phyloP scores from a whole-genome alignment of 2,797 vertebrate species.

The Amblyraja radiata region DNA sequence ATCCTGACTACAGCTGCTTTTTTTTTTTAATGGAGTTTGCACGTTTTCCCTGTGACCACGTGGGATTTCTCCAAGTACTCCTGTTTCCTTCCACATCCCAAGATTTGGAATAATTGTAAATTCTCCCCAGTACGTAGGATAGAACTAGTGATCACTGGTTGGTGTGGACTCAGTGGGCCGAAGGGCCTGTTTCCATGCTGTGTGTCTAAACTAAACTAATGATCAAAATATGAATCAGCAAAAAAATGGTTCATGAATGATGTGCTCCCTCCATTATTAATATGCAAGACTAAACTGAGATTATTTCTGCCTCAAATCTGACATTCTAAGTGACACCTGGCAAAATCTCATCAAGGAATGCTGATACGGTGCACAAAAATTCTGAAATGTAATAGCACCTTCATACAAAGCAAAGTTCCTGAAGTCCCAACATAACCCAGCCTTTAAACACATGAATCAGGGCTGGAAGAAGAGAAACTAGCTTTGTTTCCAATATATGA shows the following conservation, averaged over 20 bases:
- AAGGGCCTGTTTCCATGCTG: too few species aligned
- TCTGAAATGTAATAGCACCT: background rate
- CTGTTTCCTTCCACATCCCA: too few species aligned
- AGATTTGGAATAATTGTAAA: too few species aligned
- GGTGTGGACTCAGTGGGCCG: too few species aligned
- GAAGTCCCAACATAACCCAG: background rate
- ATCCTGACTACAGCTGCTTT: too few species aligned
- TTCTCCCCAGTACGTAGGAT: too few species aligned
- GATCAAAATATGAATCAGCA: background rate
- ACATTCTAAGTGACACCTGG: constrained; percentile 22
- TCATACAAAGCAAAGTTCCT: background rate
- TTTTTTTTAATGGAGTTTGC: too few species aligned
- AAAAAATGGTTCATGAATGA: background rate
- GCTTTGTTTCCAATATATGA: constrained; percentile 22
- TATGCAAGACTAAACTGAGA: background rate
- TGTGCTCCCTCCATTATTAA: background rate
- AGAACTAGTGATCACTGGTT: too few species aligned
- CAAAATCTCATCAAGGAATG: constrained; percentile 15
- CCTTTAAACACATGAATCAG: constrained; percentile 2
- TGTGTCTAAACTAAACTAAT: background rate
- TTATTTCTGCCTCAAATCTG: background rate
- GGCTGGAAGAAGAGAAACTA: background rate
- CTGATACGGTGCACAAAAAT: background rate
- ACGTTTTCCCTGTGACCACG: too few species aligned
- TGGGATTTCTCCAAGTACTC: too few species aligned